A percentile compares a stretch with the other conserved stretches of the same genome.
Evolutionary conservation across 2,888 invertebrate genomes (phyloP).

Genomic region (Cantharis lateralis): DNA sequence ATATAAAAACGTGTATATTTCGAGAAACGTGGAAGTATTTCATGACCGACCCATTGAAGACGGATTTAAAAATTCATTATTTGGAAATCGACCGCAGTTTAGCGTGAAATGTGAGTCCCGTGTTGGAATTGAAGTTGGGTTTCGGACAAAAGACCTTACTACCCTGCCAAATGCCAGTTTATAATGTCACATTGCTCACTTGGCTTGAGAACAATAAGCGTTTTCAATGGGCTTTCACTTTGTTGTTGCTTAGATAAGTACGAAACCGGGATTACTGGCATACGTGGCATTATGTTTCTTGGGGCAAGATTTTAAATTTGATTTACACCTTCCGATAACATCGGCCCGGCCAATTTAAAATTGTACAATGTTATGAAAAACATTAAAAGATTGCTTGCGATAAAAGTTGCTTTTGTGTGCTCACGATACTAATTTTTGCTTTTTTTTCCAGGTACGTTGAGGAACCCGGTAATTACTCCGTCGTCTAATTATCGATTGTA

Average conservation of each 20-base stretch:
- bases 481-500: background rate
- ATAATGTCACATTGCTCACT: conserved; percentile 39
- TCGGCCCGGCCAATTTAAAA: background rate
- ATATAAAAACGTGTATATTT: conserved; percentile 5
- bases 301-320: background rate
- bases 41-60: conserved; percentile 15
- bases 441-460: conserved; percentile 21
- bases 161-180: conserved; percentile 34
- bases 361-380: background rate
- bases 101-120: conserved; percentile 35
- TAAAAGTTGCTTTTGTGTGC: background rate
- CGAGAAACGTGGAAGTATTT: conserved; percentile 15
- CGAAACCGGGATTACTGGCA: conserved; percentile 33
- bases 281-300: conserved; percentile 3
- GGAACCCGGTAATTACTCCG: conserved; percentile 3
- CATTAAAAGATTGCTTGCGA: background rate
- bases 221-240: conserved; percentile 19
- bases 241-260: conserved; percentile 26
- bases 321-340: background rate
- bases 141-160: conserved; percentile 32
- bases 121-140: conserved; percentile 32
- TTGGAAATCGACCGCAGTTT: conserved; percentile 35
- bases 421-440: background rate
- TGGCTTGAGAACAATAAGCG: conserved; percentile 31
- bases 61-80: conserved; percentile 36